phyloP scores from a whole-genome alignment of 1,140 invertebrate species.

The Drosophila fuyamai region DNA sequence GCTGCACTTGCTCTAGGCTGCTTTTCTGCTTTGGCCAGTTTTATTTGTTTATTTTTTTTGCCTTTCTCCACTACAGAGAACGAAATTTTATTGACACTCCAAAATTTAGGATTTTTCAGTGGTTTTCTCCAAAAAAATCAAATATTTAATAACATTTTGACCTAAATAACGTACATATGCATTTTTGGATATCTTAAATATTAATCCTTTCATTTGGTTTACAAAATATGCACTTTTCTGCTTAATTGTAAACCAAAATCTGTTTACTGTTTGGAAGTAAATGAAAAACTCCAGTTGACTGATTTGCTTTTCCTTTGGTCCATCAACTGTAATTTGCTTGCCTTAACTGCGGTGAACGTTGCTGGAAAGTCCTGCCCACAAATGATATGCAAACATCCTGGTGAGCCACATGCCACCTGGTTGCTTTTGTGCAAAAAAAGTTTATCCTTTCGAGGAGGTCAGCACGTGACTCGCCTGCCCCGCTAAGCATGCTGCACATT shows the following conservation, averaged over 20 bases:
- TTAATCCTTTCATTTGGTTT: too few species aligned
- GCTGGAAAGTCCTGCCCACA: constrained; percentile 23
- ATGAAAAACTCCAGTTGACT: constrained; percentile 33
- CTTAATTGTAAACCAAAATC: too few species aligned
- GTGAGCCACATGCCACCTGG: constrained; percentile 48
- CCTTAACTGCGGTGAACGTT: constrained; percentile 18
- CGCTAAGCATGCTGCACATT: constrained; percentile 70
- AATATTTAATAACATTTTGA: too few species aligned
- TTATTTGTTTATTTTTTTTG: constrained; percentile 7
- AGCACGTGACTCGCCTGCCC: constrained; percentile 64
- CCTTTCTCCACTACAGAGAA: constrained; percentile 1
- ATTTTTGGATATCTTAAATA: too few species aligned
- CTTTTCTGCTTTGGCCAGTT: constrained; percentile 21
- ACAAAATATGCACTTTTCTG: too few species aligned
- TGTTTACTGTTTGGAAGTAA: neutral
- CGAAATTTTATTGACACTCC: neutral
- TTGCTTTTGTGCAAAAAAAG: constrained; percentile 32
- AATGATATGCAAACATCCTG: constrained; percentile 58
- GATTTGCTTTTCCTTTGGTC: constrained; percentile 30
- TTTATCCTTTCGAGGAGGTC: constrained; percentile 48
- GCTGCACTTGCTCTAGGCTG: constrained; percentile 24
- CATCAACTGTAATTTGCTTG: constrained; percentile 47
- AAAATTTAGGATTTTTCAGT: too few species aligned
- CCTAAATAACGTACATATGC: too few species aligned
- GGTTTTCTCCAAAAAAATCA: too few species aligned